These are phyloP conservation scores for Oxystoma pomonae DNA, from an alignment of 2,888 invertebrate genomes.

Conservation along the genomic window DNA sequence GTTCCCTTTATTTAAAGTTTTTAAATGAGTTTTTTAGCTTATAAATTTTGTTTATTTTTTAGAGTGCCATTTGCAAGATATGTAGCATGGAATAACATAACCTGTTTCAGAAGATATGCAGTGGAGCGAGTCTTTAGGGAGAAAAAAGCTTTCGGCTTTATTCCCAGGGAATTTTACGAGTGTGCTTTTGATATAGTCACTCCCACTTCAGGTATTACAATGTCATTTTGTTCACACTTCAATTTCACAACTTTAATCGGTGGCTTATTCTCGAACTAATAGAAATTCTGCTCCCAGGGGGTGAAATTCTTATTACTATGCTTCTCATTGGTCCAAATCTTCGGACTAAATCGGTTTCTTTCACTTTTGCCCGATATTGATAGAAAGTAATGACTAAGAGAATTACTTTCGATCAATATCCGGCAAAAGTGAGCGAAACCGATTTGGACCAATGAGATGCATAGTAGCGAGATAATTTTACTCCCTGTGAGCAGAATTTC, in stretches of 20 bases:
- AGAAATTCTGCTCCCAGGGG: no score
- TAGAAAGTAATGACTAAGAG: no score
- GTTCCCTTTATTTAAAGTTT: no score
- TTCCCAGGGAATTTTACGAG: slow-evolving; percentile 85
- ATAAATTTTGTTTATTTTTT: slow-evolving; percentile 22
- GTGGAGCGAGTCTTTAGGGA: slow-evolving; percentile 85
- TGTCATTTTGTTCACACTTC: slow-evolving; percentile 7
- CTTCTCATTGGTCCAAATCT: no score
- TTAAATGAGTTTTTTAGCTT: neutral
- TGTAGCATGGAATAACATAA: slow-evolving; percentile 74
- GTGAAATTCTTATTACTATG: no score
- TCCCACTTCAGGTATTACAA: slow-evolving; percentile 56
- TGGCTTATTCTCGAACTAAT: neutral
- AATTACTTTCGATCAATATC: no score
- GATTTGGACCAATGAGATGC: no score
- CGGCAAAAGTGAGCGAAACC: no score
- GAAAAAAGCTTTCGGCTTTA: slow-evolving; percentile 72
- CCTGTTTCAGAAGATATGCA: slow-evolving; percentile 76
- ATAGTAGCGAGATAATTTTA: no score
- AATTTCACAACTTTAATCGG: neutral
- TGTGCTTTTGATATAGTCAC: slow-evolving; percentile 93
- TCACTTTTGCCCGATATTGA: no score
- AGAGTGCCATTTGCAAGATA: slow-evolving; percentile 76
- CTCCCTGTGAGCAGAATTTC: no score
- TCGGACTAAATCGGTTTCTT: no score